These are phyloP conservation scores for Colletes gigas DNA, from an alignment of 1,140 invertebrate species.

Conservation along the genomic window DNA sequence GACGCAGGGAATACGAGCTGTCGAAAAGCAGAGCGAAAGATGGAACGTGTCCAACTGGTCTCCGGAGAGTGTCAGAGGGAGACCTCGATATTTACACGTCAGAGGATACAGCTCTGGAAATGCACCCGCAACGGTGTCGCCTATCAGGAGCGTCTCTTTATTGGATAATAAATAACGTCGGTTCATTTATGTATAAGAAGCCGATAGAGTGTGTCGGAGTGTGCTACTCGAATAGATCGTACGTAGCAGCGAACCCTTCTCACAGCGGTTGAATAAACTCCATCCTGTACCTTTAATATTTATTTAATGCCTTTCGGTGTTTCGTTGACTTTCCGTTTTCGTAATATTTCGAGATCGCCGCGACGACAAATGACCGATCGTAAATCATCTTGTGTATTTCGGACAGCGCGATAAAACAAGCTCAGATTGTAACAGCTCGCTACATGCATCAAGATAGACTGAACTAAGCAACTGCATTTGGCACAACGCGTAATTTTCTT, in stretches of 20 bases:
- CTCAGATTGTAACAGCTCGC: not conserved
- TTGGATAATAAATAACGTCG: constrained; percentile 74
- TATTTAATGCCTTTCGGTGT: constrained; percentile 9
- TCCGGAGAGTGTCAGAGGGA: constrained; percentile 48
- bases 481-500: not conserved
- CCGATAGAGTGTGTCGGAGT: constrained; percentile 60
- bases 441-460: not conserved
- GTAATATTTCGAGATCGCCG: not conserved
- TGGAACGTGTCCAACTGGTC: constrained; percentile 40
- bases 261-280: constrained; percentile 13
- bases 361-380: not conserved
- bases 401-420: not conserved
- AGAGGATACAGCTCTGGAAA: constrained; percentile 53
- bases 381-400: not conserved
- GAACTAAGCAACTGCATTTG: not conserved
- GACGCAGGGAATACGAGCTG: constrained; percentile 26
- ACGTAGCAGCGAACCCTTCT: constrained; percentile 18
- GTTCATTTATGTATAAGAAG: constrained; percentile 70
- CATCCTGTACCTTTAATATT: constrained; percentile 35
- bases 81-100: constrained; percentile 71
- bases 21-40: constrained; percentile 58
- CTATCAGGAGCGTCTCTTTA: constrained; percentile 68
- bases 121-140: constrained; percentile 57
- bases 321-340: not conserved
- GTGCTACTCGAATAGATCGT: constrained; percentile 46